phyloP scores from a whole-genome alignment of 2,888 invertebrate genomes.

The Drosophila kuntzei region DNA sequence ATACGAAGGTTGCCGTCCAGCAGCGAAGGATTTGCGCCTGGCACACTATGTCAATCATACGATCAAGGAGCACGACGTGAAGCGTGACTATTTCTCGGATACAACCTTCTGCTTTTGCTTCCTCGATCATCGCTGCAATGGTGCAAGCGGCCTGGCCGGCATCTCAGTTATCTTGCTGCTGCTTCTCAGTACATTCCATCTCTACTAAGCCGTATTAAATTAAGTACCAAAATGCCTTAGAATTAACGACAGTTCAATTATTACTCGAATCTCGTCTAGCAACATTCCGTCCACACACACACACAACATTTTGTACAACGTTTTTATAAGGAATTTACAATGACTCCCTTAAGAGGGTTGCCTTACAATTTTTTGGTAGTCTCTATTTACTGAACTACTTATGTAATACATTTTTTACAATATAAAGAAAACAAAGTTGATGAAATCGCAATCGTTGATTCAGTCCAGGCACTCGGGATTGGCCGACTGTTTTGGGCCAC shows the following conservation, averaged over 20 bases:
- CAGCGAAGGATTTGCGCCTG: constrained; percentile 91
- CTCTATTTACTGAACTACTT: constrained; percentile 62
- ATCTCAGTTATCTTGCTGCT: constrained; percentile 33
- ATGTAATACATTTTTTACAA: constrained; percentile 69
- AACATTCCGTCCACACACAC: constrained; percentile 19
- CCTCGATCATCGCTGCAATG: constrained; percentile 95
- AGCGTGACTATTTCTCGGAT: constrained; percentile 92
- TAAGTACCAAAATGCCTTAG: constrained; percentile 52
- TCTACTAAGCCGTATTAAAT: constrained; percentile 2
- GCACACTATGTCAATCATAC: constrained; percentile 95
- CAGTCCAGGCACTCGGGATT: constrained; percentile 3
- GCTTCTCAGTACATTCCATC: constrained; percentile 12
- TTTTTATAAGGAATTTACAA: constrained; percentile 29
- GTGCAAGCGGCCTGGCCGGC: constrained; percentile 59
- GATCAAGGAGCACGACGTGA: constrained; percentile 93
- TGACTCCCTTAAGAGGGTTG: constrained; percentile 20
- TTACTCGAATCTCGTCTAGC: constrained; percentile 63
- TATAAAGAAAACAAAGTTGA: constrained; percentile 43
- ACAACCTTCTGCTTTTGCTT: constrained; percentile 96
- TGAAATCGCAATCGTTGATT: constrained; percentile 50
- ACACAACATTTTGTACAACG: neutral
- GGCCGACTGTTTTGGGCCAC: constrained; percentile 85
- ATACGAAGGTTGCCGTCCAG: constrained; percentile 95
- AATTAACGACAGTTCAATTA: constrained; percentile 50
- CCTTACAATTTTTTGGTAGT: constrained; percentile 50